These are phyloP conservation scores for Xyliphius kryptos DNA, from an alignment of 2,113 vertebrate genomes.

Conservation along the genomic window DNA sequence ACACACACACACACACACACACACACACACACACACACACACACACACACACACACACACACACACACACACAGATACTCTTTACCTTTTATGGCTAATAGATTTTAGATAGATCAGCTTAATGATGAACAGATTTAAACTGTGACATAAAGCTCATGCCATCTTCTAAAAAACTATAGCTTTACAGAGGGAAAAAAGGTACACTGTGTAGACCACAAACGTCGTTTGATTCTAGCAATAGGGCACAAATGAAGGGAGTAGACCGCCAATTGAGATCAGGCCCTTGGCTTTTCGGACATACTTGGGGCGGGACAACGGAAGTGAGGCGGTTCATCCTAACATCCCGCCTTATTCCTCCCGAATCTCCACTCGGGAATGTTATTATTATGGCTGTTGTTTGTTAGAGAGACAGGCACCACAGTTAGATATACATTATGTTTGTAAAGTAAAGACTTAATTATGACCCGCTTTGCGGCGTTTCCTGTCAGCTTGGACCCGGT, in stretches of 20 bases:
- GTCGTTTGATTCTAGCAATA: background rate
- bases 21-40: no score
- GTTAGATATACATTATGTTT: background rate
- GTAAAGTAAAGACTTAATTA: background rate
- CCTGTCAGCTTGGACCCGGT: background rate
- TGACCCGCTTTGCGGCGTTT: conserved; percentile 2
- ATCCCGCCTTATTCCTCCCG: background rate
- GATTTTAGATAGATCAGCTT: no score
- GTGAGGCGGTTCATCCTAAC: background rate
- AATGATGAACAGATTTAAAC: no score
- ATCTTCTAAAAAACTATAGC: no score
- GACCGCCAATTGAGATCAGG: background rate
- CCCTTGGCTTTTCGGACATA: background rate
- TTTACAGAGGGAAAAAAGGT: background rate
- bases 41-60: no score
- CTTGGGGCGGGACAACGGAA: background rate
- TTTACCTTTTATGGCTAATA: no score
- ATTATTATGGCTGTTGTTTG: background rate
- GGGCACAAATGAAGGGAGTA: background rate
- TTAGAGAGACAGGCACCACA: background rate
- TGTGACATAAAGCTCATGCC: no score
- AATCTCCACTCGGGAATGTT: background rate
- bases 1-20: no score
- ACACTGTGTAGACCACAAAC: background rate
- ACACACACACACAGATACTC: no score